Evolutionary conservation across 2,113 vertebrate genomes (phyloP), one percentile per base, ranked within the genome.

Genomic region (Nothocercus julius): DNA sequence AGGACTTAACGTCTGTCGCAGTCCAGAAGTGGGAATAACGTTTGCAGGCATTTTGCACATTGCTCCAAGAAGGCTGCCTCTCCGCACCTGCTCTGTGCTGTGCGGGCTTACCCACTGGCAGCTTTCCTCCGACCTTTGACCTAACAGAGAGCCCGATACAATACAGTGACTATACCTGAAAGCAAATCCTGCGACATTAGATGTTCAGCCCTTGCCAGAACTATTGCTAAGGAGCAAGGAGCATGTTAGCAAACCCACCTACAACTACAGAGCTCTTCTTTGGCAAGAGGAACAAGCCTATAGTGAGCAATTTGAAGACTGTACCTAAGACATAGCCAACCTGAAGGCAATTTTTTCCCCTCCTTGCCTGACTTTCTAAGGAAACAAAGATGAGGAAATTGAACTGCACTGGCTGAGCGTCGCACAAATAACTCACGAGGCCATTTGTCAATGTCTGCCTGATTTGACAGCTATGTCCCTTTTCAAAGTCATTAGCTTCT

Each of bases 401-500:
- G 34, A 69, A 76, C 53, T 45, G 16, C 45, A 28, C 36, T 86
- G 63, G 32, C 21, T n/a, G 38, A 89, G 53, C 42, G 76, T 61
- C 28, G 30, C 58, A 49, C 6, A 0, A 92, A 68, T 40, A 93
- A 72, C 61, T 64, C 1, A 1, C 4, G 11, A 92, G 51, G 12
- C 24, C 59, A 85, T 67, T 84, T 88, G 69, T 58, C 73, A 72
- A 19, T 28, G 38, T 32, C 53, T 68, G 69, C 38, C 38, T 58
- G 36, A 68, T 78, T 42, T 89, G 77, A 89, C 66, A 92, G 53
- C 77, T 20, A 88, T 0, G 6, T 9, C 81, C 34, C 32, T 42
- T 75, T 90, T 75, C 82, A 22, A 92, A 96, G 83, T 84, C 74
- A 89, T 64, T 90, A 78, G 51, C 28, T 89, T 63, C 38, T 25